Conservation (phyloP, 2,888 invertebrate species). For the Panzeria rudis region DNA sequence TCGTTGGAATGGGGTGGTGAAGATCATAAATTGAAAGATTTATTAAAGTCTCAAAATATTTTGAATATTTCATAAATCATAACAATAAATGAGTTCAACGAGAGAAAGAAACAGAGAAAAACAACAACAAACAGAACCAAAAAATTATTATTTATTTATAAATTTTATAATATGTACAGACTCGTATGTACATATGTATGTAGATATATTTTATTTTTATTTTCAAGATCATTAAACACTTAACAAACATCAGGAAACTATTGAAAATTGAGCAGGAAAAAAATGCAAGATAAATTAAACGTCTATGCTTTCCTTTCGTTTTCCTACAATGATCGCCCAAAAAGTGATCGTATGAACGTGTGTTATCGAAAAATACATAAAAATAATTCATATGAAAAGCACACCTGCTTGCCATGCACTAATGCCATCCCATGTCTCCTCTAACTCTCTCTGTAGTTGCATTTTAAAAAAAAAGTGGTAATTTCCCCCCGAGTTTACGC, state of each 20-base stretch:
- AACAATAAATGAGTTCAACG: constrained; percentile 37
- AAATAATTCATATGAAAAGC: constrained; percentile 43
- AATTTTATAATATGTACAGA: neutral
- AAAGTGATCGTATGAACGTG: constrained; percentile 3
- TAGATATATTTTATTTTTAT: constrained; percentile 23
- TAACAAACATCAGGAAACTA: constrained; percentile 40
- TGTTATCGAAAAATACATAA: constrained; percentile 7
- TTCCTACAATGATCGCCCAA: constrained; percentile 4
- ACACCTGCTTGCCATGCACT: constrained; percentile 49
- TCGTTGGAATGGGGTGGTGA: neutral
- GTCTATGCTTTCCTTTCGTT: neutral
- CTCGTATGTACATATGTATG: too few relatives aligned
- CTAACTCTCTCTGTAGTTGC: neutral
- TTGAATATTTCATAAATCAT: constrained; percentile 62
- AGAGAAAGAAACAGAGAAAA: neutral
- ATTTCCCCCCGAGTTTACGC: neutral
- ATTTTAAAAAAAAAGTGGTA: neutral
- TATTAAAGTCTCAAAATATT: constrained; percentile 41
- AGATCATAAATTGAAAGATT: constrained; percentile 22
- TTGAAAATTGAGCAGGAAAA: constrained; percentile 4
- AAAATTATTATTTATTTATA: neutral
- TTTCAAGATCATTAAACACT: constrained; percentile 71
- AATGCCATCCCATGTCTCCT: neutral
- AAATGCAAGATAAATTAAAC: neutral
- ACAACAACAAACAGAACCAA: neutral